Percentiles rank a stretch among this genome's conserved stretches.
These are phyloP conservation scores for Drosophila prosaltans DNA, from an alignment of 1,140 invertebrate genomes.

Conservation along the genomic window DNA sequence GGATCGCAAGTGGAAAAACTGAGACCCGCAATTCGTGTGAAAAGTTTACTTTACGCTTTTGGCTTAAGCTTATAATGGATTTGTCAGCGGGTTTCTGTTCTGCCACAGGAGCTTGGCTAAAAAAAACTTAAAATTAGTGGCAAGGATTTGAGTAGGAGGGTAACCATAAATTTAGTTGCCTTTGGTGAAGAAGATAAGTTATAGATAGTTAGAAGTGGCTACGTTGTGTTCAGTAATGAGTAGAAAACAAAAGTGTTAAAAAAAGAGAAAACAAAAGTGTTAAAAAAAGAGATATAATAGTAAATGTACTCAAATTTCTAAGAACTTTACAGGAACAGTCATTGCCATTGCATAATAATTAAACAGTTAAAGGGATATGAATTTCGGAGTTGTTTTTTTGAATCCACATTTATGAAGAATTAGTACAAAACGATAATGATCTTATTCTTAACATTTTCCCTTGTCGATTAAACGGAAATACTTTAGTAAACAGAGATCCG, in stretches of 20 bases:
- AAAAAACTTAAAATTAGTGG: constrained; percentile 40
- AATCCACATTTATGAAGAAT: neutral
- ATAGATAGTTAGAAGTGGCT: constrained; percentile 56
- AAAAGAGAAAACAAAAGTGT: no score
- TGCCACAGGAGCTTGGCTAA: constrained; percentile 36
- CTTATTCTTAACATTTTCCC: no score
- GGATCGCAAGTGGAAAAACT: constrained; percentile 52
- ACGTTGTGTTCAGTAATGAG: constrained; percentile 1
- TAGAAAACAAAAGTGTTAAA: constrained; percentile 32
- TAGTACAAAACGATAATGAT: neutral
- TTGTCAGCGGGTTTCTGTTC: constrained; percentile 51
- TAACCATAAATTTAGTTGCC: constrained; percentile 41
- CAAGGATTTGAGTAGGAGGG: constrained; percentile 31
- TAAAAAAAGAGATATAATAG: no score
- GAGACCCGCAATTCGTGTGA: constrained; percentile 70
- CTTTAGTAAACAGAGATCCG: neutral
- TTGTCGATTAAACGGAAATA: neutral
- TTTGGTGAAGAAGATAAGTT: constrained; percentile 33
- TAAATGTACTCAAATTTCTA: no score
- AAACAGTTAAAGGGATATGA: no score
- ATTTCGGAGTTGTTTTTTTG: no score
- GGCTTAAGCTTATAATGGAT: constrained; percentile 79
- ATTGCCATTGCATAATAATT: no score
- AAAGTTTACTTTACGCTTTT: constrained; percentile 74
- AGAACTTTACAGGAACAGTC: no score